Evolutionary conservation across 2,888 invertebrate genomes (phyloP).

Genomic region (Ennomos fuscantarius): DNA sequence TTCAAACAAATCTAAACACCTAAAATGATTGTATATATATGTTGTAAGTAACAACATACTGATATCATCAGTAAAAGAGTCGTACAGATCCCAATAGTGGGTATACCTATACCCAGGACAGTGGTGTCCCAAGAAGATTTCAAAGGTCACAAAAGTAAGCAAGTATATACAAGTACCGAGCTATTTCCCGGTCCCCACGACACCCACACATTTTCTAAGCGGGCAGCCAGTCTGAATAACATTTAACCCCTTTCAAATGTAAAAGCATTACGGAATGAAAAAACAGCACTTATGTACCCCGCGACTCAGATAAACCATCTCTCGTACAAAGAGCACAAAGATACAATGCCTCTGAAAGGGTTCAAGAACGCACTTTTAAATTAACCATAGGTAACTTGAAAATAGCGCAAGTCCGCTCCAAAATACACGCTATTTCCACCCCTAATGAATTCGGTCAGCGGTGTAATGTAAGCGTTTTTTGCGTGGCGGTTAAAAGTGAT

Average conservation of each 20-base stretch:
- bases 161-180: constrained; percentile 27
- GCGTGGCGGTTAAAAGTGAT: constrained; percentile 54
- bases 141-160: constrained; percentile 9
- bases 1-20: too few relatives aligned
- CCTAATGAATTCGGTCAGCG: constrained; percentile 37
- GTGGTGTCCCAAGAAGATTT: constrained; percentile 1
- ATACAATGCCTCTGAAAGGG: constrained; percentile 86
- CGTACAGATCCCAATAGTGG: background rate
- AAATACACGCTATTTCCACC: constrained; percentile 56
- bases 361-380: constrained; percentile 86
- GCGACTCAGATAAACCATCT: constrained; percentile 85
- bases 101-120: constrained; percentile 3
- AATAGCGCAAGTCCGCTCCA: constrained; percentile 57
- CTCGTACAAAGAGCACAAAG: constrained; percentile 84
- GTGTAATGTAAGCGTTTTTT: constrained; percentile 45
- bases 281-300: constrained; percentile 85
- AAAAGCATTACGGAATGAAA: constrained; percentile 86
- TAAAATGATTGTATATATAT: too few relatives aligned
- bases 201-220: constrained; percentile 82
- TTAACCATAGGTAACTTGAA: constrained; percentile 67
- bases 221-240: constrained; percentile 81
- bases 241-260: constrained; percentile 85
- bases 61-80: too few relatives aligned
- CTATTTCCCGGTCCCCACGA: constrained; percentile 64
- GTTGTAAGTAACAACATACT: too few relatives aligned